Evolutionary conservation across 2,797 vertebrate genomes (phyloP).

Genomic region (Typhlichthys subterraneus): DNA sequence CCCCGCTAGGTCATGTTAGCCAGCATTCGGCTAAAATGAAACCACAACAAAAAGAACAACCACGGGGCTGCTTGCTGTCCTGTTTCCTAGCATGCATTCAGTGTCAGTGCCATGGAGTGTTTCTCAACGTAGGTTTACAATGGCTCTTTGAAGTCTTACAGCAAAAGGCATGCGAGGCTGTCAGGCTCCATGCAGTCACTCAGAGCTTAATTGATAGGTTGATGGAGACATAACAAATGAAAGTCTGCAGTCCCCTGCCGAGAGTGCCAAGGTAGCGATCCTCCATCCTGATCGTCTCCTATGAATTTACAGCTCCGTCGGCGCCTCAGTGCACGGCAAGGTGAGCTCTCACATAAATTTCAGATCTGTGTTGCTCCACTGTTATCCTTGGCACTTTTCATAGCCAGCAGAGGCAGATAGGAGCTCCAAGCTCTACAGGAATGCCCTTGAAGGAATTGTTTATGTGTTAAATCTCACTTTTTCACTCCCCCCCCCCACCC

Average conservation of each 20-base stretch:
- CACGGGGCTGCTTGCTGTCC: slow-evolving; percentile 29
- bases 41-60: slow-evolving; percentile 26
- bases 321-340: slow-evolving; percentile 29
- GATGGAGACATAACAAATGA: slow-evolving; percentile 54
- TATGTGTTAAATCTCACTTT: slow-evolving; percentile 58
- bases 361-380: slow-evolving; percentile 44
- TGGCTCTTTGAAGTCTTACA: slow-evolving; percentile 40
- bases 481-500: neutral
- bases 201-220: slow-evolving; percentile 74
- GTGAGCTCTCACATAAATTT: slow-evolving; percentile 47
- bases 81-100: slow-evolving; percentile 24
- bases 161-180: slow-evolving; percentile 48
- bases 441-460: slow-evolving; percentile 64
- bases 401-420: slow-evolving; percentile 38
- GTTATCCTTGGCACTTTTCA: slow-evolving; percentile 36
- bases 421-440: slow-evolving; percentile 30
- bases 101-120: slow-evolving; percentile 5
- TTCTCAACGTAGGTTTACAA: too few species aligned
- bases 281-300: slow-evolving; percentile 12
- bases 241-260: slow-evolving; percentile 47
- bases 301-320: neutral
- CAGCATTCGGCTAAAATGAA: slow-evolving; percentile 31
- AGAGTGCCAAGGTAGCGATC: slow-evolving; percentile 44
- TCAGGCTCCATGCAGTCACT: slow-evolving; percentile 55
- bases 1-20: slow-evolving; percentile 37